Percentiles rank a stretch among this genome's conserved stretches.
Evolutionary conservation across 2,888 invertebrate species (phyloP).

Genomic region (Tolmerus cingulatus): DNA sequence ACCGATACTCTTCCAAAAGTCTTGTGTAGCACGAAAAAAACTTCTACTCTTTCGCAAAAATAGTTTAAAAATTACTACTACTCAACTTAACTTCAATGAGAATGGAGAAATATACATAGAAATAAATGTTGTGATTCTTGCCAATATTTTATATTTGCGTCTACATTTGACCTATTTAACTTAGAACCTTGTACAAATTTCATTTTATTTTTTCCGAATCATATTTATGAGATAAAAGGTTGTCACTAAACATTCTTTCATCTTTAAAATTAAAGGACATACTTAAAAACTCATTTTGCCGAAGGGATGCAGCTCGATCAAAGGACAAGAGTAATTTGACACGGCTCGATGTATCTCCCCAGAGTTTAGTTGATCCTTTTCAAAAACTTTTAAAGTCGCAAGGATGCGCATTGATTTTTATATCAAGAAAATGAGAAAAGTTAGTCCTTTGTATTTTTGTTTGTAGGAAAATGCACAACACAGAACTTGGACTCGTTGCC

Average conservation of each 20-base stretch:
- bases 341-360: neutral
- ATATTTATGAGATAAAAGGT: neutral
- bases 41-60: no score
- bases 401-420: slow-evolving; percentile 21
- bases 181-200: no score
- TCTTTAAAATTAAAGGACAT: neutral
- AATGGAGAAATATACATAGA: no score
- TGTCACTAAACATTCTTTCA: neutral
- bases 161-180: no score
- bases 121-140: no score
- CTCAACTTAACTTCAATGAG: no score
- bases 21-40: no score
- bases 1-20: no score
- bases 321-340: neutral
- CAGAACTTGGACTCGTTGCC: neutral
- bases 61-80: no score
- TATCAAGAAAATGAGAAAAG: slow-evolving; percentile 38
- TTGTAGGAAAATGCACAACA: neutral
- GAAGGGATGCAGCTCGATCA: neutral
- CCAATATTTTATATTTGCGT: no score
- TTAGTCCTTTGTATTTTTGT: neutral
- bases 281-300: neutral
- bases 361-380: neutral
- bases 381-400: neutral
- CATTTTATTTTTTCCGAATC: neutral